Evolutionary conservation across 2,888 invertebrate genomes (phyloP).

Genomic region (Priocnemis perturbator): DNA sequence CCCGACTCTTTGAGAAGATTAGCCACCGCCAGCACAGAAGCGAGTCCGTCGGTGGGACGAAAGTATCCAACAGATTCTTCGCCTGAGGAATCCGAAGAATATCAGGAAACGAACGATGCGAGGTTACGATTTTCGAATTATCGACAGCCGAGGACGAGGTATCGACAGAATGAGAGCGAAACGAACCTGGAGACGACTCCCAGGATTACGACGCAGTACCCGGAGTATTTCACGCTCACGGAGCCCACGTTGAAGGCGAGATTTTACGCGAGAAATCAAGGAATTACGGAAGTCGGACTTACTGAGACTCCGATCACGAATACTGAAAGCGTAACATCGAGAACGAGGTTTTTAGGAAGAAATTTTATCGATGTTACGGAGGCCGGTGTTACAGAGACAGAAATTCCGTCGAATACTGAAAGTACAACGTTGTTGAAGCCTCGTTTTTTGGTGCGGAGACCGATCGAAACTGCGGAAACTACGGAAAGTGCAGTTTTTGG

Average conservation of each 20-base stretch:
- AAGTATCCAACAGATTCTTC: conserved; percentile 36
- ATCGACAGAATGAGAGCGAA: conserved; percentile 24
- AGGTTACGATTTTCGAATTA: conserved; percentile 31
- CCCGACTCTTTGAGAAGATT: conserved; percentile 37
- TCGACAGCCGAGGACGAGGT: conserved; percentile 54
- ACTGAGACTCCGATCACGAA: too few relatives aligned
- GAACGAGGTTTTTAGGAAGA: too few relatives aligned
- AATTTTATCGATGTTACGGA: neutral
- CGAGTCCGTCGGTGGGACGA: conserved; percentile 6
- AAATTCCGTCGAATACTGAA: too few relatives aligned
- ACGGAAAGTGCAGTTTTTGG: too few relatives aligned
- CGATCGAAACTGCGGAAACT: too few relatives aligned
- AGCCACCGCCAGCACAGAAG: conserved; percentile 20
- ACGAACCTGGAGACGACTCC: conserved; percentile 24
- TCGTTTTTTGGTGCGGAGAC: too few relatives aligned
- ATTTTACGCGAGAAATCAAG: neutral
- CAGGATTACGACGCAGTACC: conserved; percentile 31
- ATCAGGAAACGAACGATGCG: conserved; percentile 31
- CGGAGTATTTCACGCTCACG: neutral
- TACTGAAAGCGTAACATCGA: too few relatives aligned
- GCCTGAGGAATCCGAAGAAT: conserved; percentile 48
- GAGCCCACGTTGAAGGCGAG: neutral
- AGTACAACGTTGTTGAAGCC: too few relatives aligned
- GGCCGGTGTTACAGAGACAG: too few relatives aligned
- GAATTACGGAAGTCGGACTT: neutral